A percentile compares a stretch with the other conserved stretches of the same genome.
These are phyloP conservation scores for Lasioglossum albipes DNA, from an alignment of 1,140 invertebrate species.

Conservation along the genomic window DNA sequence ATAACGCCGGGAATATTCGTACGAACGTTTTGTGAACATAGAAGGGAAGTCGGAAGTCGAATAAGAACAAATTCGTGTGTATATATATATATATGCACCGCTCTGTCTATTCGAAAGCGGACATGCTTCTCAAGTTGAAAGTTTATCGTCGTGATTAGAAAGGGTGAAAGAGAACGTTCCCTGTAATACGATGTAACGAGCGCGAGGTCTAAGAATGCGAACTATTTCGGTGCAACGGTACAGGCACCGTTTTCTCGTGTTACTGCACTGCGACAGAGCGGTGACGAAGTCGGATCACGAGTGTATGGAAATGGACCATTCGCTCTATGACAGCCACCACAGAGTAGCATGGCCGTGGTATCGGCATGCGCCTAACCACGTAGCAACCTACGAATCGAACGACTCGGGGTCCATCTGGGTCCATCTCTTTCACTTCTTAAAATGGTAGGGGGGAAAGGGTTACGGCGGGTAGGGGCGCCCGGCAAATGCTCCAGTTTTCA, in stretches of 20 bases:
- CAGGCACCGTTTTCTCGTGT: constrained; percentile 40
- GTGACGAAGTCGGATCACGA: constrained; percentile 52
- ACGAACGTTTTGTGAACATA: background rate
- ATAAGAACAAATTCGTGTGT: background rate
- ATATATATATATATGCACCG: background rate
- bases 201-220: constrained; percentile 32
- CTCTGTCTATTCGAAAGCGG: background rate
- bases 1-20: background rate
- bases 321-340: constrained; percentile 59
- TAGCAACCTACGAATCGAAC: constrained; percentile 64
- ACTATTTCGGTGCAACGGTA: constrained; percentile 44
- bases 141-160: constrained; percentile 32
- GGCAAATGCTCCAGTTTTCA: constrained; percentile 69
- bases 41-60: background rate
- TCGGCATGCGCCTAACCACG: constrained; percentile 62
- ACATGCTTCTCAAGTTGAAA: constrained; percentile 12
- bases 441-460: constrained; percentile 50
- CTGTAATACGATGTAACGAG: constrained; percentile 26
- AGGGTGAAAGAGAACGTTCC: constrained; percentile 36
- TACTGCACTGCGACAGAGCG: constrained; percentile 36
- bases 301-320: constrained; percentile 65
- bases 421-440: constrained; percentile 72
- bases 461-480: constrained; percentile 53
- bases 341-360: constrained; percentile 52
- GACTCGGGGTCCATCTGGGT: constrained; percentile 63